A percentile compares a stretch with the other conserved stretches of the same genome.
Evolutionary conservation across 2,888 invertebrate genomes (phyloP).

Genomic region (Drosophila nr. fundita): DNA sequence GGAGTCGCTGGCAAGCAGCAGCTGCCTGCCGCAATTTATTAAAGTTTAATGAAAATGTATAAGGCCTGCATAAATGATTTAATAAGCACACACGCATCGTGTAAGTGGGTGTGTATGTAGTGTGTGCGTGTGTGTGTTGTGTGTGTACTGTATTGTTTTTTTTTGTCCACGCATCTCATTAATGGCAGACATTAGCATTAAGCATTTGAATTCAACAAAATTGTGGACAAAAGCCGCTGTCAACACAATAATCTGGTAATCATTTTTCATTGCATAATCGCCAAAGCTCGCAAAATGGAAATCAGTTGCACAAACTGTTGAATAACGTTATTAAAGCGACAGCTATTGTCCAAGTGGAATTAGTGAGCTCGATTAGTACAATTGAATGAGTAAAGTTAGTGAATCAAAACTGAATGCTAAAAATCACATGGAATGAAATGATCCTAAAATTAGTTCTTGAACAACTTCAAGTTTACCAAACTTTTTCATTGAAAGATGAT

Average conservation of each 20-base stretch:
- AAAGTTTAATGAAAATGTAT: conserved; percentile 82
- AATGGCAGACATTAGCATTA: conserved; percentile 62
- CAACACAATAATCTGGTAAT: conserved; percentile 45
- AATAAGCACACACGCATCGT: conserved; percentile 60
- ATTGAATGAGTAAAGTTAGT: not conserved
- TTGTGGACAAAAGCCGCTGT: conserved; percentile 25
- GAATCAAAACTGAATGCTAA: not conserved
- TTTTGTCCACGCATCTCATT: conserved; percentile 48
- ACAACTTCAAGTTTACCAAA: not conserved
- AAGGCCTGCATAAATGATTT: conserved; percentile 80
- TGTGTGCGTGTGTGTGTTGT: conserved; percentile 10
- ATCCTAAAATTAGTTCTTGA: not conserved
- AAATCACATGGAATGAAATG: not conserved
- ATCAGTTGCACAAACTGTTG: conserved; percentile 11
- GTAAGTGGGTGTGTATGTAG: not conserved
- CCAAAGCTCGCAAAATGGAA: conserved; percentile 1
- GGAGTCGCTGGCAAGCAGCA: conserved; percentile 38
- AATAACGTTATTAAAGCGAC: not conserved
- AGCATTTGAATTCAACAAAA: conserved; percentile 54
- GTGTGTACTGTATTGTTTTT: conserved; percentile 8
- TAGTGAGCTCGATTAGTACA: too few relatives aligned
- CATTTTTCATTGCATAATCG: conserved; percentile 42
- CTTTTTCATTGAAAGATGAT: not conserved
- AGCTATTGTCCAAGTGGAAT: not conserved
- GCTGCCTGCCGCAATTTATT: conserved; percentile 60